phyloP scores from a whole-genome alignment of 2,113 vertebrate genomes.

The Ivindomyrus marchei region DNA sequence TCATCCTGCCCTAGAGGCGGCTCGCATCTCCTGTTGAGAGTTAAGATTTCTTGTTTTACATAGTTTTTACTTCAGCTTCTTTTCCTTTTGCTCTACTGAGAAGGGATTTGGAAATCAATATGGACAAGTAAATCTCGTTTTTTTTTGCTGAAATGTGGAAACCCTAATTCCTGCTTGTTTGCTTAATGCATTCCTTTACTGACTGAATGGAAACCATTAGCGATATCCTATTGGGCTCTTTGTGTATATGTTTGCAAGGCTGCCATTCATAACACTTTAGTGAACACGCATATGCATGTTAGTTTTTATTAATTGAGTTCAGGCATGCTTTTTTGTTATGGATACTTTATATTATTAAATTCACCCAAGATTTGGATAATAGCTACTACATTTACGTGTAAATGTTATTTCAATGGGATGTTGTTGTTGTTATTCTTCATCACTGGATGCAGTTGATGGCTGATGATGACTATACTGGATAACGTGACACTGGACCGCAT shows the following conservation, averaged over 20 bases:
- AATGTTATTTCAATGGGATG: neutral
- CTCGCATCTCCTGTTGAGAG: constrained; percentile 33
- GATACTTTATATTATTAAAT: neutral
- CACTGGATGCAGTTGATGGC: neutral
- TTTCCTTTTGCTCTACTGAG: neutral
- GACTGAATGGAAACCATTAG: neutral
- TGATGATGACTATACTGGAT: neutral
- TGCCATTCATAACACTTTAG: constrained; percentile 5
- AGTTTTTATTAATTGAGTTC: neutral
- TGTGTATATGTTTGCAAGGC: neutral
- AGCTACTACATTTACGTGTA: neutral
- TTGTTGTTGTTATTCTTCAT: neutral
- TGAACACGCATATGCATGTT: neutral
- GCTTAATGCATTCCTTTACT: constrained; percentile 2
- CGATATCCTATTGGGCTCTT: neutral
- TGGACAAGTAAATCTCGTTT: constrained; percentile 10
- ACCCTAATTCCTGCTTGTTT: constrained; percentile 5
- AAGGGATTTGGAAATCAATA: constrained; percentile 13
- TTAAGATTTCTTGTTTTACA: constrained; percentile 33
- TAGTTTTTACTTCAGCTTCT: constrained; percentile 40
- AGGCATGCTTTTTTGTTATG: neutral
- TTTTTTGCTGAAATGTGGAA: constrained; percentile 3
- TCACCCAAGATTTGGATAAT: neutral
- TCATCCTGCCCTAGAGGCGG: constrained; percentile 31
- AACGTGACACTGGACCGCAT: neutral